These are phyloP conservation scores for Nymphicus hollandicus DNA, from an alignment of 2,113 vertebrate species.

Conservation along the genomic window DNA sequence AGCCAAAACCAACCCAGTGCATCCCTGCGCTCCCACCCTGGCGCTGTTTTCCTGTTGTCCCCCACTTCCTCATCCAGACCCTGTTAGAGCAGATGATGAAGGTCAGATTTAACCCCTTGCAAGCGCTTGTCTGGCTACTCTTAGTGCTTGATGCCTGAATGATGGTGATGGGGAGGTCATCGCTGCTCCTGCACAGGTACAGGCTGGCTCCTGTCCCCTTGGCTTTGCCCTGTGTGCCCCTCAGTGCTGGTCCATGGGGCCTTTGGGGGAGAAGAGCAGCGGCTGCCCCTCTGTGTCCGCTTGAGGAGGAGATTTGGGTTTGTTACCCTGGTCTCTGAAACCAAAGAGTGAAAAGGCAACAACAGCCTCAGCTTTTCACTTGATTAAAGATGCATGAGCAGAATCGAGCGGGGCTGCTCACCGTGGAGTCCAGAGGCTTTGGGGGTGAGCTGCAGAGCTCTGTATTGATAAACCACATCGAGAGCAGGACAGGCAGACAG, in stretches of 20 bases:
- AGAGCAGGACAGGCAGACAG: neutral
- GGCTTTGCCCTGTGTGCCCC: rapidly evolving
- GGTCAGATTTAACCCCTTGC: neutral
- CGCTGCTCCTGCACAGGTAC: neutral
- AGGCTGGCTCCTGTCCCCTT: neutral
- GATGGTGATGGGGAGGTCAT: neutral
- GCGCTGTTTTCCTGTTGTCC: neutral
- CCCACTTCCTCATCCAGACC: neutral
- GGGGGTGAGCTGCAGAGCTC: constrained; percentile 43
- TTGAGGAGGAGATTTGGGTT: neutral
- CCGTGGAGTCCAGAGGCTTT: neutral
- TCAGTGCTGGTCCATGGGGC: neutral
- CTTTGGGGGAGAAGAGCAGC: neutral
- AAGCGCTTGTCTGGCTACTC: neutral
- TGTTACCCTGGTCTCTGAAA: neutral
- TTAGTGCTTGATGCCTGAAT: rapidly evolving
- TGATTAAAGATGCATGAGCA: constrained; percentile 34
- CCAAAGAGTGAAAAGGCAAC: neutral
- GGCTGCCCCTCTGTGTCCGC: neutral
- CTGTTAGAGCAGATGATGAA: neutral
- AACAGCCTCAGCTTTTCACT: neutral
- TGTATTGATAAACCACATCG: constrained; percentile 7
- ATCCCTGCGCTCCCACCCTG: neutral
- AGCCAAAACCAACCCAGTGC: neutral
- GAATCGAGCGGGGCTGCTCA: neutral